phyloP scores from a whole-genome alignment of 1,140 invertebrate species.

The Drosophila tropicalis region DNA sequence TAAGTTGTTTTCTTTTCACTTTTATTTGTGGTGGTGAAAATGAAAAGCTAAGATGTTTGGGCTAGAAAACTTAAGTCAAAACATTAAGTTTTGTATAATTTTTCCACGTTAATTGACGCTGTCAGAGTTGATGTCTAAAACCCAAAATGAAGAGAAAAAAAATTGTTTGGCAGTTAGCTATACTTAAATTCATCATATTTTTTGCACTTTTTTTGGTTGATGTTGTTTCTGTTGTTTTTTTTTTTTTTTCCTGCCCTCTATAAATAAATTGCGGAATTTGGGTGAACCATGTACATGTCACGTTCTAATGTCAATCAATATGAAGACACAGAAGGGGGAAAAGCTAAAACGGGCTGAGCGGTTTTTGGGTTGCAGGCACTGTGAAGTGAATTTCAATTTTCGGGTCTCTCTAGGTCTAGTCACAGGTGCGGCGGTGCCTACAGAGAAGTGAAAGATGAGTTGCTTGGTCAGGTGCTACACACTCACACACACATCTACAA shows the following conservation, averaged over 20 bases:
- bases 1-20: not conserved
- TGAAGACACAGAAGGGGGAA: not conserved
- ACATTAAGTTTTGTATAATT: slow-evolving; percentile 47
- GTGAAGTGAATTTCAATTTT: slow-evolving; percentile 55
- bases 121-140: slow-evolving; percentile 63
- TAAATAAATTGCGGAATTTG: slow-evolving; percentile 77
- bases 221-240: slow-evolving; percentile 21
- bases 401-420: slow-evolving; percentile 6
- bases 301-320: slow-evolving; percentile 76
- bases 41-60: not conserved
- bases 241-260: slow-evolving; percentile 18
- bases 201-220: slow-evolving; percentile 39
- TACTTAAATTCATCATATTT: slow-evolving; percentile 51
- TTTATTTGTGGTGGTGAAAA: slow-evolving; percentile 16
- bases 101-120: slow-evolving; percentile 70
- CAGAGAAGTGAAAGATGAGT: slow-evolving; percentile 15
- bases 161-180: slow-evolving; percentile 33
- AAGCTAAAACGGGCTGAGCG: not conserved
- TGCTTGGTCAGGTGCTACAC: slow-evolving; percentile 35
- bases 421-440: slow-evolving; percentile 17
- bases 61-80: slow-evolving; percentile 30
- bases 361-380: slow-evolving; percentile 22
- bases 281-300: slow-evolving; percentile 79
- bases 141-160: slow-evolving; percentile 9
- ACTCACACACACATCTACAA: slow-evolving; percentile 4